Evolutionary conservation across 1,140 invertebrate genomes (phyloP).

Genomic region (Zaprionus lachaisei): DNA sequence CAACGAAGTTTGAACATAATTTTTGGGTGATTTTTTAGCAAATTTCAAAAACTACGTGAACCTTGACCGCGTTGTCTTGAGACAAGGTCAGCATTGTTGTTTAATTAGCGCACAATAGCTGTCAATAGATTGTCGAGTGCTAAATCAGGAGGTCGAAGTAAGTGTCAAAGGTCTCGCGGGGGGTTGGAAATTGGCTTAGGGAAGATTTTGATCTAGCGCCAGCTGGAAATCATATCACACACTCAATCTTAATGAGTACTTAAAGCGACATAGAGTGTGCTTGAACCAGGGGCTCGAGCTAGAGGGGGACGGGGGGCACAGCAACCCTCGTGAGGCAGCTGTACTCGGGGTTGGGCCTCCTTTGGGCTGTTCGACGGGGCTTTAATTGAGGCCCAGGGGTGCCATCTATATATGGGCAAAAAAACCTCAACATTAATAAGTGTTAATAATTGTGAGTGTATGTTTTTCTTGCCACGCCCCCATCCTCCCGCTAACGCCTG

Average conservation of each 20-base stretch:
- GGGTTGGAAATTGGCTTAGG: constrained; percentile 27
- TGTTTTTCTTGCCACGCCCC: constrained; percentile 56
- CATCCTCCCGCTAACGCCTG: constrained; percentile 40
- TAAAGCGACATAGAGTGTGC: constrained; percentile 67
- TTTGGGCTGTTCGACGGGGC: constrained; percentile 52
- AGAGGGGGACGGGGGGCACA: not conserved
- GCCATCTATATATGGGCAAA: constrained; percentile 58
- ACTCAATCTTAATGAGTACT: constrained; percentile 79
- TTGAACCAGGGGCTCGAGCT: constrained; percentile 19
- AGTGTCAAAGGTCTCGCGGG: constrained; percentile 46
- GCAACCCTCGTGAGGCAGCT: constrained; percentile 30
- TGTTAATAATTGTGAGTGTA: constrained; percentile 77
- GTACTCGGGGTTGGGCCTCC: constrained; percentile 50
- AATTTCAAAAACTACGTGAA: constrained; percentile 48
- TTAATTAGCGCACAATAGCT: constrained; percentile 80
- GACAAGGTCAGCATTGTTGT: constrained; percentile 80
- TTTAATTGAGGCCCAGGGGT: constrained; percentile 79
- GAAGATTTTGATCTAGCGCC: constrained; percentile 38
- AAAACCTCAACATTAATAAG: constrained; percentile 82
- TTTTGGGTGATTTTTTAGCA: constrained; percentile 40
- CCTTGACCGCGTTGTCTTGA: constrained; percentile 66
- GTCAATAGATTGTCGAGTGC: constrained; percentile 59
- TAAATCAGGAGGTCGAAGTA: constrained; percentile 13
- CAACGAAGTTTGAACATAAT: constrained; percentile 32
- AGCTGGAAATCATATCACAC: constrained; percentile 76